Percentiles rank a stretch among this genome's conserved stretches.
phyloP scores from a whole-genome alignment of 2,797 vertebrate species.

The Loriculus beryllinus region DNA sequence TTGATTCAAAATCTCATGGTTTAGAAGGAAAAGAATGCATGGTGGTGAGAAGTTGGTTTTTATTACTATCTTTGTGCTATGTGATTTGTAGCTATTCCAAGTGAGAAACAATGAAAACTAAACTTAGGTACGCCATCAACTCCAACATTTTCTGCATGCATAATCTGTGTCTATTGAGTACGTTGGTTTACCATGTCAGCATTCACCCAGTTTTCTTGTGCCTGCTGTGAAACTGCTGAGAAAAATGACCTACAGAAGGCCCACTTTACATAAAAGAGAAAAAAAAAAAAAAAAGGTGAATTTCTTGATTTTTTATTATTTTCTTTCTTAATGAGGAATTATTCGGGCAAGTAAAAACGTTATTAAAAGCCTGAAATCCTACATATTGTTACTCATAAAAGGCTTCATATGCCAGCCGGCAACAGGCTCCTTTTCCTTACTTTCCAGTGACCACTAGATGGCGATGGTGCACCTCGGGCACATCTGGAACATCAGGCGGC shows the following conservation, averaged over 20 bases:
- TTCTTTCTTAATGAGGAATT: background rate
- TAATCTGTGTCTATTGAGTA: background rate
- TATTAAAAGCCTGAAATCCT: background rate
- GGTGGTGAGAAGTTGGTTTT: background rate
- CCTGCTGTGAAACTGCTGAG: background rate
- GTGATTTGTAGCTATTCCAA: background rate
- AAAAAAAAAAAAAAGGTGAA: no score
- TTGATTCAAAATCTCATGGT: background rate
- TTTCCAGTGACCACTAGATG: slow-evolving; percentile 10
- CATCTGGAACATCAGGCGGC: background rate
- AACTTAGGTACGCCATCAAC: background rate
- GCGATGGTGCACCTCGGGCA: slow-evolving; percentile 33
- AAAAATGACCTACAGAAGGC: background rate
- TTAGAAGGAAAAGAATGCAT: background rate
- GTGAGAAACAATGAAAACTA: background rate
- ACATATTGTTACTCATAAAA: accelerated
- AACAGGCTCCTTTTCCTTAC: background rate
- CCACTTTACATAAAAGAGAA: background rate
- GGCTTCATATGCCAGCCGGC: accelerated
- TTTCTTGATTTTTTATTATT: background rate
- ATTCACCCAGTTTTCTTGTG: background rate
- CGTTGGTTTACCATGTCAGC: background rate
- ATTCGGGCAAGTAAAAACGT: background rate
- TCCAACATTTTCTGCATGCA: background rate
- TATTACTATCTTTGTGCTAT: background rate